Evolutionary conservation across 1,140 invertebrate species (phyloP).

Genomic region (Lucilia cuprina): DNA sequence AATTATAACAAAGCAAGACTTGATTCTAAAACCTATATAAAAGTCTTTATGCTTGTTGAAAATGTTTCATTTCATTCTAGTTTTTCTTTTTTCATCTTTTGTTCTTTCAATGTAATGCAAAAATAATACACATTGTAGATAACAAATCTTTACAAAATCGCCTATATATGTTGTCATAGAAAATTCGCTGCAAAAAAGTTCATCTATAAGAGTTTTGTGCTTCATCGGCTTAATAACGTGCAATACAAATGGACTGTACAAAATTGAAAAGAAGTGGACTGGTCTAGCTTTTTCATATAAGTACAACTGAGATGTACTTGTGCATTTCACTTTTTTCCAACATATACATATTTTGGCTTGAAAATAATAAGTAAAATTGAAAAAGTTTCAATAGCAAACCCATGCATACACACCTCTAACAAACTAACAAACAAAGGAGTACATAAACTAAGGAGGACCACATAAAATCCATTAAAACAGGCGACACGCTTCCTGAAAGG

Average conservation of each 20-base stretch:
- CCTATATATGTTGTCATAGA: neutral
- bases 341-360: neutral
- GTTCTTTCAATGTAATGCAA: too few relatives aligned
- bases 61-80: too few relatives aligned
- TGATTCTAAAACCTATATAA: too few relatives aligned
- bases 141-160: too few relatives aligned
- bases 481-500: constrained; percentile 25
- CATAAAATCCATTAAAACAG: constrained; percentile 32
- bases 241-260: constrained; percentile 14
- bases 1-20: too few relatives aligned
- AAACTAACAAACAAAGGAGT: neutral
- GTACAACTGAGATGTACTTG: constrained; percentile 13
- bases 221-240: constrained; percentile 32
- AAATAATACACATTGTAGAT: too few relatives aligned
- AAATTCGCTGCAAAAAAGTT: neutral
- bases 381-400: constrained; percentile 12
- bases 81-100: too few relatives aligned
- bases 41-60: too few relatives aligned
- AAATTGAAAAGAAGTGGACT: neutral
- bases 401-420: neutral
- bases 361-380: constrained; percentile 19
- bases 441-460: constrained; percentile 13
- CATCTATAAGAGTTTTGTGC: constrained; percentile 22
- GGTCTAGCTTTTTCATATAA: neutral
- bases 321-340: neutral